Conservation (phyloP, 2,888 invertebrate species). For the Drosophila multiciliata region DNA sequence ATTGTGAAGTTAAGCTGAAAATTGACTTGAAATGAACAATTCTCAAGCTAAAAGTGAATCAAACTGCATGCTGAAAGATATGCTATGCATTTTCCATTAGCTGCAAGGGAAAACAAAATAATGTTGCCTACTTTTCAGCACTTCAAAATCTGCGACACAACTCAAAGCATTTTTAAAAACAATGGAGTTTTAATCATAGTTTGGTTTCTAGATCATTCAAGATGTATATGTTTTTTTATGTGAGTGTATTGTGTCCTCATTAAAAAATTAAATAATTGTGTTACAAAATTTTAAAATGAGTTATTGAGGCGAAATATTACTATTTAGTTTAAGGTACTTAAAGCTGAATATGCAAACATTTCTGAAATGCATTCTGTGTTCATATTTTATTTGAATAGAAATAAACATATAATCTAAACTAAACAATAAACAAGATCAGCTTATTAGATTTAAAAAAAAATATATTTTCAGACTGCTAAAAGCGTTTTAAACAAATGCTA, state of each 20-base stretch:
- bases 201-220: no score
- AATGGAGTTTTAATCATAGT: no score
- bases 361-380: background rate
- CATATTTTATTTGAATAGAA: background rate
- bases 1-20: conserved; percentile 13
- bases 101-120: background rate
- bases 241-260: background rate
- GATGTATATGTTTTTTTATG: no score
- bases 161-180: no score
- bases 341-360: background rate
- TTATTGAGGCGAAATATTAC: background rate
- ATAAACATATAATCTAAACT: no score
- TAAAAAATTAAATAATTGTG: background rate
- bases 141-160: no score
- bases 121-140: conserved; percentile 30
- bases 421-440: background rate
- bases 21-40: conserved; percentile 13
- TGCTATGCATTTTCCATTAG: conserved; percentile 19
- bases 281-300: background rate
- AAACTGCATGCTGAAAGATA: conserved; percentile 17
- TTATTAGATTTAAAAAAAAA: no score
- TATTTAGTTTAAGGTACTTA: background rate
- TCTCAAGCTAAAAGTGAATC: conserved; percentile 16
- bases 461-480: background rate
- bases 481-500: background rate